phyloP scores from a whole-genome alignment of 2,797 vertebrate species.

The Tamandua tetradactyla region DNA sequence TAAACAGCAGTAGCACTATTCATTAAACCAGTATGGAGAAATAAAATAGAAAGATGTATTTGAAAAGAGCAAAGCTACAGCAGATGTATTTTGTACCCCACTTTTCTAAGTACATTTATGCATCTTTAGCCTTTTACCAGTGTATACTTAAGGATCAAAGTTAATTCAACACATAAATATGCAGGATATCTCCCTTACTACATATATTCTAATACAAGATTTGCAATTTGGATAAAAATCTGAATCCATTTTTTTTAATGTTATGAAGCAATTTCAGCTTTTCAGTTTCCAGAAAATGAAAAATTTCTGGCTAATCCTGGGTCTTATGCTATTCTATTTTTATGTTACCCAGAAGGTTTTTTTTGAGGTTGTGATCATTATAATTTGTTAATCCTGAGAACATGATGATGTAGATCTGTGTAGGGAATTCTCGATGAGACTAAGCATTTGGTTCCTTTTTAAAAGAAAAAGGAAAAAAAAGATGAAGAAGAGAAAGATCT shows the following conservation, averaged over 20 bases:
- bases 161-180: background rate
- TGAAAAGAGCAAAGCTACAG: conserved; percentile 62
- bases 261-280: conserved; percentile 56
- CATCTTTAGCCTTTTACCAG: background rate
- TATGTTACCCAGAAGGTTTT: conserved; percentile 20
- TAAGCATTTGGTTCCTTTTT: background rate
- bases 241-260: background rate
- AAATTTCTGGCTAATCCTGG: background rate
- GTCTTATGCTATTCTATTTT: conserved; percentile 50
- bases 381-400: conserved; percentile 39
- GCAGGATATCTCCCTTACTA: background rate
- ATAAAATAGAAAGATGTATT: conserved; percentile 61
- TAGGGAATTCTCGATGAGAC: conserved; percentile 41
- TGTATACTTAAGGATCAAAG: conserved; percentile 40
- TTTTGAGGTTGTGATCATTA: conserved; percentile 44
- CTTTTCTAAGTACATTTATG: conserved; percentile 46
- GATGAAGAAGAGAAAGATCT: background rate
- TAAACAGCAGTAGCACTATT: conserved; percentile 68
- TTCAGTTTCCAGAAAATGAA: conserved; percentile 55
- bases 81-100: conserved; percentile 46
- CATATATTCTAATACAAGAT: conserved; percentile 45
- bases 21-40: conserved; percentile 59
- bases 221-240: conserved; percentile 27
- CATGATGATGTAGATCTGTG: background rate
- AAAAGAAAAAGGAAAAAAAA: background rate